phyloP scores from a whole-genome alignment of 2,888 invertebrate species.

The Pseudolycoriella hygida region DNA sequence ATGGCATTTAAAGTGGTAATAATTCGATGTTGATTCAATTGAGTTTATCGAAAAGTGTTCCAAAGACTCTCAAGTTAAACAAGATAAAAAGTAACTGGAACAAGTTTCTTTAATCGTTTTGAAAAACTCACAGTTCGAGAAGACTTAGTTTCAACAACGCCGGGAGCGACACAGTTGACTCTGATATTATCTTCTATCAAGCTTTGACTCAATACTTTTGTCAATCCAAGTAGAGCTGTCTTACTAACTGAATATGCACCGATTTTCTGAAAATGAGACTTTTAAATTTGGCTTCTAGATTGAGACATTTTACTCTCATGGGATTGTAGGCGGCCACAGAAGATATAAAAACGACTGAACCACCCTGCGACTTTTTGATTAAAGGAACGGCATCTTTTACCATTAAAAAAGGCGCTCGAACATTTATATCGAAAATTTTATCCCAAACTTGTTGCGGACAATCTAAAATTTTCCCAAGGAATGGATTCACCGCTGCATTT shows the following conservation, averaged over 20 bases:
- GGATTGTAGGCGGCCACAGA: slow-evolving; percentile 75
- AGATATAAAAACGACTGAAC: slow-evolving; percentile 76
- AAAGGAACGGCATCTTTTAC: slow-evolving; percentile 52
- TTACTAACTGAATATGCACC: slow-evolving; percentile 89
- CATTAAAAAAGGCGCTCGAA: slow-evolving; percentile 72
- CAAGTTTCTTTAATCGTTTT: too few relatives aligned
- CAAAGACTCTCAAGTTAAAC: too few relatives aligned
- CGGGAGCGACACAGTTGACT: slow-evolving; percentile 87
- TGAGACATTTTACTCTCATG: slow-evolving; percentile 42
- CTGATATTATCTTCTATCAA: slow-evolving; percentile 67
- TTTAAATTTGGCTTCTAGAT: too few relatives aligned
- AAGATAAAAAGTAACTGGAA: too few relatives aligned
- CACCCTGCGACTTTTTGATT: slow-evolving; percentile 57
- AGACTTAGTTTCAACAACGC: slow-evolving; percentile 82
- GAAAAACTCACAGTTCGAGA: slow-evolving; percentile 39
- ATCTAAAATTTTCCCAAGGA: slow-evolving; percentile 60
- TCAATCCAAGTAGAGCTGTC: slow-evolving; percentile 75
- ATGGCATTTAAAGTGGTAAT: too few relatives aligned
- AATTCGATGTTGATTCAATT: too few relatives aligned
- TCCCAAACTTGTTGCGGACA: slow-evolving; percentile 75
- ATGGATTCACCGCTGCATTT: slow-evolving; percentile 86
- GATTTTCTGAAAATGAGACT: slow-evolving; percentile 38
- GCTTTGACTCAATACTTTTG: slow-evolving; percentile 64
- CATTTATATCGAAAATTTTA: slow-evolving; percentile 91
- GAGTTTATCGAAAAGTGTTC: too few relatives aligned